These are phyloP conservation scores for Nomada ferruginata DNA, from an alignment of 2,888 invertebrate genomes.

Conservation along the genomic window DNA sequence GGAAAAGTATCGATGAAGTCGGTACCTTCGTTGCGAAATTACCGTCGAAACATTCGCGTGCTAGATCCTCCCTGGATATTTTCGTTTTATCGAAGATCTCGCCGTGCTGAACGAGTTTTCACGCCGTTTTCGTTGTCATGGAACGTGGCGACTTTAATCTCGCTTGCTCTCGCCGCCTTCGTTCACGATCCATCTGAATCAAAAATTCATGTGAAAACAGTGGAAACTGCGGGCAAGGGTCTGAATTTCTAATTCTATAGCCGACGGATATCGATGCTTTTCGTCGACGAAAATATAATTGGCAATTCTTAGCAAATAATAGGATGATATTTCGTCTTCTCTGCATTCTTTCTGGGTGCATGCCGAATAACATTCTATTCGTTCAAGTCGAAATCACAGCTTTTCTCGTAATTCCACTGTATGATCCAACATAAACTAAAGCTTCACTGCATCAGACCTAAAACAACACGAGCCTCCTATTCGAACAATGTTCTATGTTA, in stretches of 20 bases:
- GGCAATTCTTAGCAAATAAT: too few relatives aligned
- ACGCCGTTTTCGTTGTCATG: not conserved
- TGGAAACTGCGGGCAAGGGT: too few relatives aligned
- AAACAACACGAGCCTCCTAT: too few relatives aligned
- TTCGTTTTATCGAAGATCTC: constrained; percentile 7
- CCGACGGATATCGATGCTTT: not conserved
- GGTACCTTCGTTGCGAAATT: constrained; percentile 11
- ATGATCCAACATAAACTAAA: too few relatives aligned
- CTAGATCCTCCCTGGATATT: not conserved
- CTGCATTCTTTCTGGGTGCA: too few relatives aligned
- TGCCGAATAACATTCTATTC: too few relatives aligned
- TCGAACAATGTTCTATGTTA: too few relatives aligned
- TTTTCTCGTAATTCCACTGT: too few relatives aligned
- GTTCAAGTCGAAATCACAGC: too few relatives aligned
- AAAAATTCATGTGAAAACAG: not conserved
- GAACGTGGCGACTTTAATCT: constrained; percentile 1
- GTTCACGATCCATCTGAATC: not conserved
- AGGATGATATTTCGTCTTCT: too few relatives aligned
- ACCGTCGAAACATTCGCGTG: not conserved
- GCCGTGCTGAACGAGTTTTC: not conserved
- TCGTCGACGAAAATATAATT: too few relatives aligned
- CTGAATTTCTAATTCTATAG: not conserved
- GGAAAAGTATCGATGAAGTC: not conserved
- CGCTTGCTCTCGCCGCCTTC: not conserved
- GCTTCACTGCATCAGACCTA: too few relatives aligned